phyloP scores from a whole-genome alignment of 1,140 invertebrate species.

The Neodiprion pinetum region DNA sequence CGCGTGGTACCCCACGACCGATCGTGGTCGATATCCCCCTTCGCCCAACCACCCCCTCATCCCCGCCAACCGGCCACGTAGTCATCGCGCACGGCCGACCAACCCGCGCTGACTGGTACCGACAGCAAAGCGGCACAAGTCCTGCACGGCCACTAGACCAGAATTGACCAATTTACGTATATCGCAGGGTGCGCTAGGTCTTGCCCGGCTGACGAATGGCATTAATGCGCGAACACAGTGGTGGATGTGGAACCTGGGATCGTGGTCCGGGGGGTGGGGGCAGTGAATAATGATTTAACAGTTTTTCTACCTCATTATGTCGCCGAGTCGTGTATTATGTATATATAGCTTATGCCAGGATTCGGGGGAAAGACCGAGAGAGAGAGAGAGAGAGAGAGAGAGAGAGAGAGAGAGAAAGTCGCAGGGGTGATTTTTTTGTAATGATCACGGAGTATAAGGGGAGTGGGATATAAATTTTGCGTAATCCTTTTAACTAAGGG shows the following conservation, averaged over 20 bases:
- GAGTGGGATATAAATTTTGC: neutral
- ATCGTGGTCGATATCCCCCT: slow-evolving; percentile 10
- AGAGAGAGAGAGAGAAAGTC: neutral
- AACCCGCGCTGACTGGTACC: slow-evolving; percentile 28
- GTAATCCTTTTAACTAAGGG: slow-evolving; percentile 5
- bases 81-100: slow-evolving; percentile 21
- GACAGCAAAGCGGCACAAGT: slow-evolving; percentile 13
- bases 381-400: neutral
- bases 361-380: slow-evolving; percentile 6
- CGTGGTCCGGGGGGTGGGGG: slow-evolving; percentile 17
- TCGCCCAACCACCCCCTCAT: slow-evolving; percentile 18
- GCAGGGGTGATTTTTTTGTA: neutral
- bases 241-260: too few species aligned
- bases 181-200: too few species aligned
- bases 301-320: too few species aligned
- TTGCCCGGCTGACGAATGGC: too few species aligned
- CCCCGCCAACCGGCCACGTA: slow-evolving; percentile 21
- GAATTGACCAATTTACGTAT: slow-evolving; percentile 1
- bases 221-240: too few species aligned
- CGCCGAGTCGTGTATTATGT: too few species aligned
- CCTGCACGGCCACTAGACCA: neutral
- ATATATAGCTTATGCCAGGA: too few species aligned
- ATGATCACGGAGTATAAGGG: neutral
- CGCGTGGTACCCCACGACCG: slow-evolving; percentile 22
- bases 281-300: too few species aligned